Evolutionary conservation across 2,888 invertebrate genomes (phyloP), one percentile per base, ranked within the genome.

Genomic region (Euzetes globulus): DNA sequence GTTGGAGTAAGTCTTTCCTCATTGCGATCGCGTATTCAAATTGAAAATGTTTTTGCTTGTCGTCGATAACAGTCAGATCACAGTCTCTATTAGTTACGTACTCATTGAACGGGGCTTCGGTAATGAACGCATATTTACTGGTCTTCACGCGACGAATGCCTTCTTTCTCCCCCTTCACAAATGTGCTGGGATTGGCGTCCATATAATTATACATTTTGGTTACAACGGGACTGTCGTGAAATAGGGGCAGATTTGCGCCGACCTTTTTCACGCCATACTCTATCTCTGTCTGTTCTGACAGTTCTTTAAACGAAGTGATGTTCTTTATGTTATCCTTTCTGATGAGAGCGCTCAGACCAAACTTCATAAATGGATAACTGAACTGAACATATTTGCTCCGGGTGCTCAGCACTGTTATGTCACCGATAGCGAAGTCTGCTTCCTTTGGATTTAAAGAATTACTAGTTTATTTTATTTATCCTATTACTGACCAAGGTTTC

Each of bases 231-330:
- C 74, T 74, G 22, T 71, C 27, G 25, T 74, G 71, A 58, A 71
- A 74, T n/a, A 45, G 41, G 7, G 74, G 73, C 17, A 74, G 19
- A 74, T 74, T 74, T 50, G 74, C 70, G 9, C 74, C 74, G 15
- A 22, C 11, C 37, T 71, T 70, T 37, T 74, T 74, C 29, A 74
- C 74, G 0, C 98, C 99, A 81, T 98, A 99, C 22, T 91, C 87
- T 78, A 99, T 95, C 75, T 90, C 90, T 6, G 88, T 92, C 85
- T 99, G 98, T 65, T 91, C 92, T 0, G 96, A 93, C 72, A 99
- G 85, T 82, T 99, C 98, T 79, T 95, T 93, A 22, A 74, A 74
- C 2, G 52, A 29, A 13, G 70, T 27, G 3, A 74, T 71, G 17
- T 37, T 47, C 15, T n/a, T n/a, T 1, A 37, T n/a, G 15, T 37